phyloP scores from a whole-genome alignment of 1,140 invertebrate genomes.

The Tetranychus cinnabarinus region DNA sequence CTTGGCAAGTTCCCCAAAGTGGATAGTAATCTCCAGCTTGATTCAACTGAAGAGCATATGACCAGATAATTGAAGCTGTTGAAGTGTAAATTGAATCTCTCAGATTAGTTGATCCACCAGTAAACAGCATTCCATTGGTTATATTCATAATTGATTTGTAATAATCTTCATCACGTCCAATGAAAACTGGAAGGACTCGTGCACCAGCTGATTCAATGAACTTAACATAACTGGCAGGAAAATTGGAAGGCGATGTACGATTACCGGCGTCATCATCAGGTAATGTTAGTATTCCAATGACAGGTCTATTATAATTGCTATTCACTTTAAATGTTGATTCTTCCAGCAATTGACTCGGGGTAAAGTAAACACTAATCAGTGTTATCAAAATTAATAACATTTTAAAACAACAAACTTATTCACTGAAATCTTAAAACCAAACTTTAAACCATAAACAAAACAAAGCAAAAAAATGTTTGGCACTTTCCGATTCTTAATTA shows the following conservation, averaged over 20 bases:
- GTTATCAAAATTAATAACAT: too few species aligned
- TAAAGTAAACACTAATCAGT: too few species aligned
- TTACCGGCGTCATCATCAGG: not conserved
- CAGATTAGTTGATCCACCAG: conserved; percentile 33
- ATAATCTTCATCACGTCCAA: conserved; percentile 19
- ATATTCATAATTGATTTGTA: conserved; percentile 20
- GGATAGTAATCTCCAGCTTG: conserved; percentile 48
- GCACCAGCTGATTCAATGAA: conserved; percentile 55
- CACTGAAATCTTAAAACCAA: too few species aligned
- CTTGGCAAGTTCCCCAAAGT: conserved; percentile 64
- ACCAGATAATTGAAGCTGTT: conserved; percentile 38
- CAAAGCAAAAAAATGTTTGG: too few species aligned
- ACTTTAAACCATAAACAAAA: too few species aligned
- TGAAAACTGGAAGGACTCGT: conserved; percentile 27
- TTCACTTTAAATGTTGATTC: too few species aligned
- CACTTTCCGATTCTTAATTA: too few species aligned
- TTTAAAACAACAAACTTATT: too few species aligned
- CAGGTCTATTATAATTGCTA: not conserved
- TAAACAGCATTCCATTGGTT: conserved; percentile 37
- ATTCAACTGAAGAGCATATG: conserved; percentile 36
- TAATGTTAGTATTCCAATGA: conserved; percentile 6
- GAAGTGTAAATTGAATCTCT: conserved; percentile 37
- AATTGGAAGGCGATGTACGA: conserved; percentile 15
- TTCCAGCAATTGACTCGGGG: too few species aligned
- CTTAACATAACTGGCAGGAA: conserved; percentile 65